Evolutionary conservation across 1,140 invertebrate genomes (phyloP).

Genomic region (Dinothrombium tinctorium): DNA sequence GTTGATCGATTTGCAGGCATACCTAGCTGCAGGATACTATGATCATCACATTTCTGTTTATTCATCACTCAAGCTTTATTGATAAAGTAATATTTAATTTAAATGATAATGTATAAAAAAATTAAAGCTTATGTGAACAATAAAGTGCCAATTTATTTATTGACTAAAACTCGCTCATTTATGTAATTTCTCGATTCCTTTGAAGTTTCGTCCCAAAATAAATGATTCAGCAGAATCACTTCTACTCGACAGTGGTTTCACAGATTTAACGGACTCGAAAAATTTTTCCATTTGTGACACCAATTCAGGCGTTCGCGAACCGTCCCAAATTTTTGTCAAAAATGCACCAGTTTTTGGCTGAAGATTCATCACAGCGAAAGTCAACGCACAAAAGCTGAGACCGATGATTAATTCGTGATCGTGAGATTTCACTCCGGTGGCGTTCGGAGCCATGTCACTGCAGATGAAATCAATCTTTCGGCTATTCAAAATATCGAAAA

Average conservation of each 20-base stretch:
- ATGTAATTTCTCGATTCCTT: slow-evolving; percentile 22
- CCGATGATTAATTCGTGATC: slow-evolving; percentile 48
- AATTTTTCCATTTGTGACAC: slow-evolving; percentile 39
- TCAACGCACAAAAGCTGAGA: slow-evolving; percentile 44
- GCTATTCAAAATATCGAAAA: slow-evolving; percentile 29
- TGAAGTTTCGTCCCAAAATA: slow-evolving; percentile 44
- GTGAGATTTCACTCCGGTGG: slow-evolving; percentile 45
- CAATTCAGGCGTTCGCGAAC: slow-evolving; percentile 32
- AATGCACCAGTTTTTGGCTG: slow-evolving; percentile 28
- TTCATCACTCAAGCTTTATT: slow-evolving; percentile 3
- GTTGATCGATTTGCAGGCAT: too few species aligned
- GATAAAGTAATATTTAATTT: too few species aligned
- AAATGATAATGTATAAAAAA: too few species aligned
- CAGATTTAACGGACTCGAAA: slow-evolving; percentile 46
- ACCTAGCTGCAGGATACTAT: background rate
- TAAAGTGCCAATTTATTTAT: too few species aligned
- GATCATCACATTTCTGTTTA: slow-evolving; percentile 4
- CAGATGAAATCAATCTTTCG: slow-evolving; percentile 47
- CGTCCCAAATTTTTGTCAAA: slow-evolving; percentile 66
- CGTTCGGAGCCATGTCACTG: slow-evolving; percentile 91
- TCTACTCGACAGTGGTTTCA: slow-evolving; percentile 64
- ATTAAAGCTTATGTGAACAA: too few species aligned
- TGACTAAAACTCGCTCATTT: background rate
- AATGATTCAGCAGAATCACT: slow-evolving; percentile 69
- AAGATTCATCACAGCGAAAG: slow-evolving; percentile 46